A percentile compares a stretch with the other conserved stretches of the same genome.
These are phyloP conservation scores for Sycophila texana DNA, from an alignment of 2,888 invertebrate genomes.

Conservation along the genomic window DNA sequence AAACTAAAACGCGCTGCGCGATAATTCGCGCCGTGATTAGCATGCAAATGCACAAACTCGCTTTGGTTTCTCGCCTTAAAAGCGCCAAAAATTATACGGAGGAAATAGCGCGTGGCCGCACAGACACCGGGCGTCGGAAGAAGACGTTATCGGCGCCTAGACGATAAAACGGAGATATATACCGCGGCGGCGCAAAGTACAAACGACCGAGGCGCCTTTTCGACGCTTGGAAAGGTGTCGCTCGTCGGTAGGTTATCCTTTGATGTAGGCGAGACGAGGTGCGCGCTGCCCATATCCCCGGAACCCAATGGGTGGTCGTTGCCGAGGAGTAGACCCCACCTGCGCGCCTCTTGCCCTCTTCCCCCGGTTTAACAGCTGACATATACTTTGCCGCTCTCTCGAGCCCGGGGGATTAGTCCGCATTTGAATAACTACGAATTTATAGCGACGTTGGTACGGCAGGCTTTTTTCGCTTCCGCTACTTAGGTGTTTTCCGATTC, in stretches of 20 bases:
- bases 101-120: neutral
- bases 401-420: constrained; percentile 5
- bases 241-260: constrained; percentile 44
- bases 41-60: constrained; percentile 11
- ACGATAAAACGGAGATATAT: neutral
- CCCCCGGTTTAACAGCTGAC: constrained; percentile 13
- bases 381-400: neutral
- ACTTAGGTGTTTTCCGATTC: neutral
- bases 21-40: constrained; percentile 10
- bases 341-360: constrained; percentile 13
- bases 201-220: constrained; percentile 34
- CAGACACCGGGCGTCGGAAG: neutral
- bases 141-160: constrained; percentile 29
- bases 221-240: constrained; percentile 17
- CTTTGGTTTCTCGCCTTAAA: constrained; percentile 13
- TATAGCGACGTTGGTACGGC: neutral
- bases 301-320: constrained; percentile 43
- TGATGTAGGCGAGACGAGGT: constrained; percentile 23
- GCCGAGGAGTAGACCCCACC: neutral
- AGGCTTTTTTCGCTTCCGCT: neutral
- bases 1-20: constrained; percentile 1
- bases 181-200: neutral
- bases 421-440: constrained; percentile 38
- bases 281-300: neutral
- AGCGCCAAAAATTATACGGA: neutral